Evolutionary conservation across 1,140 invertebrate genomes (phyloP), one percentile per base, ranked within the genome.

Genomic region (Ptiloglossa arizonensis): DNA sequence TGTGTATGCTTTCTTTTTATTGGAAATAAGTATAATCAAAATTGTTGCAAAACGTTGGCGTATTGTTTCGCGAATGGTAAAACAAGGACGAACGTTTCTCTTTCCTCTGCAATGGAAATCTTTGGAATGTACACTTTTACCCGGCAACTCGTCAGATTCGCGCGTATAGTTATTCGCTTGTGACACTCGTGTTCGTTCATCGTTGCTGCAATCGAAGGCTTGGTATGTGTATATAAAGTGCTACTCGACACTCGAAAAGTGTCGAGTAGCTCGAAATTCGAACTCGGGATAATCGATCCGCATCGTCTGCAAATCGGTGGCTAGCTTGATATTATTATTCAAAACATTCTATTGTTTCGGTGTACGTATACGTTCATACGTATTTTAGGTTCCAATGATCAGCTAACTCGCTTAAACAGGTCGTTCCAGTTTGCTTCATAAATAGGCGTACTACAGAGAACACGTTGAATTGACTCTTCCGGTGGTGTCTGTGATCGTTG

Each of bases 381-480:
- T 11, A 17, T 60, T 24, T 52, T 29, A 52, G 15, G 57, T 50
- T 17, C 32, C 63, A 8, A 17, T 24, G 63, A 57, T 68, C 52
- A 24, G 50, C 68, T 57, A 68, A 48, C n/a, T 2, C 13, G 19
- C 38, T 48, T 24, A 32, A 68, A 54, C 35, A 52, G 50, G 9
- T n/a, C 64, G 64, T 57, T 75, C 15, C 41, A 66, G 68, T 68
- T 68, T 68, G 19, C 29, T 35, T 24, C 15, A 75, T 75, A 68
- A 64, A 64, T 73, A 64, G 38, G 54, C 29, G 60, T 54, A 13
- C 6, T 19, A 32, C 17, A 41, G 24, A 64, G 60, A 73, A 73
- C 46, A 11, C 22, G 71, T 64, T 73, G 41, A 73, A 73, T 73
- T 73, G 60, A 54, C 32, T 54, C 71, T 73, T 73, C 71, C 71